phyloP scores from a whole-genome alignment of 1,140 invertebrate genomes.

The Hermetia illucens region DNA sequence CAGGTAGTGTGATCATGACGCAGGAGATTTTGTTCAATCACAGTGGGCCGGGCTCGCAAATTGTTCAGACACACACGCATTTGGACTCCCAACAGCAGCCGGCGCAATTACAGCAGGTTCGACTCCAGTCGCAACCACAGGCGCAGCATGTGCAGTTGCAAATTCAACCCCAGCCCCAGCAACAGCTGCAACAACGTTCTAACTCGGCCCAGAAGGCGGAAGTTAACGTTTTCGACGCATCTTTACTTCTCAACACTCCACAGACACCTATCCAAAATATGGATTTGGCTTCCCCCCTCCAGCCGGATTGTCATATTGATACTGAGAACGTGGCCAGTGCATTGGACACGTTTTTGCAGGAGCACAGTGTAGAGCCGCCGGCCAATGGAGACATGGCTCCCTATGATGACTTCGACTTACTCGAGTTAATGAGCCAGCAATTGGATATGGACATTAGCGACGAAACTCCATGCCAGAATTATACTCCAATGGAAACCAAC shows the following conservation, averaged over 20 bases:
- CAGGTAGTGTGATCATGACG: neutral
- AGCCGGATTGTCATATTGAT: constrained; percentile 12
- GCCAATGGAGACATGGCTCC: constrained; percentile 18
- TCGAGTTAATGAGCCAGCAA: constrained; percentile 29
- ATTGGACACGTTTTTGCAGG: constrained; percentile 24
- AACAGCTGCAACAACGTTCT: constrained; percentile 6
- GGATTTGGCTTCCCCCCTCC: constrained; percentile 23
- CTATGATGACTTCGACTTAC: constrained; percentile 26
- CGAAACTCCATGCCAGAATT: constrained; percentile 11
- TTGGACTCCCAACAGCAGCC: constrained; percentile 4
- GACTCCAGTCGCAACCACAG: neutral
- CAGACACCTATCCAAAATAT: constrained; percentile 23
- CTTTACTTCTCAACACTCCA: constrained; percentile 4
- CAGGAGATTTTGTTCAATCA: constrained; percentile 1
- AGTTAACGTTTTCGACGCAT: too few relatives aligned
- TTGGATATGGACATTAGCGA: constrained; percentile 30
- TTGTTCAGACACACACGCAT: constrained; percentile 14
- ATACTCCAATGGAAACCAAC: neutral
- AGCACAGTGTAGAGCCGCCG: too few relatives aligned
- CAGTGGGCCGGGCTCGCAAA: constrained; percentile 17
- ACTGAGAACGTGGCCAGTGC: constrained; percentile 24
- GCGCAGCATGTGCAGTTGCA: neutral
- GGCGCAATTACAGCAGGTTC: neutral
- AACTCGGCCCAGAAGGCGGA: neutral
- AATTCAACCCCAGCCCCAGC: neutral